These are phyloP conservation scores for Ectropis grisescens DNA, from an alignment of 1,140 invertebrate species.

Conservation along the genomic window DNA sequence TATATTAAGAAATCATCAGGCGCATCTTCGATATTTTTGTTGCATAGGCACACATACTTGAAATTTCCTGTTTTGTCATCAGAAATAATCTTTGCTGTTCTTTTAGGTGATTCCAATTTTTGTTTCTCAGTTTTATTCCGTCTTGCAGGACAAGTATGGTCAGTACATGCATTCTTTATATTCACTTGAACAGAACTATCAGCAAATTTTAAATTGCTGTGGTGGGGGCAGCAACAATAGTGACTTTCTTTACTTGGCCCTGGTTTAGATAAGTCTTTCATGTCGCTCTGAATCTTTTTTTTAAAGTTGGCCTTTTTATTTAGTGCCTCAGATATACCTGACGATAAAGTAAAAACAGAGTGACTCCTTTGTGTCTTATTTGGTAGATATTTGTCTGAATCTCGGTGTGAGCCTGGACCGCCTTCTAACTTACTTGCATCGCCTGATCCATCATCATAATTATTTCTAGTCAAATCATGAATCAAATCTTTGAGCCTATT, in stretches of 20 bases:
- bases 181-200: slow-evolving; percentile 52
- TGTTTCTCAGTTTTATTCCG: too few species aligned
- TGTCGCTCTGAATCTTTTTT: slow-evolving; percentile 22
- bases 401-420: slow-evolving; percentile 18
- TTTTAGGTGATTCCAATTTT: slow-evolving; percentile 9
- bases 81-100: slow-evolving; percentile 9
- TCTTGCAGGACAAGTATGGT: too few species aligned
- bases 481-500: slow-evolving; percentile 44
- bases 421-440: slow-evolving; percentile 53
- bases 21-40: slow-evolving; percentile 16
- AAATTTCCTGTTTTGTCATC: slow-evolving; percentile 25
- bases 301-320: slow-evolving; percentile 25
- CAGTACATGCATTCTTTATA: slow-evolving; percentile 11
- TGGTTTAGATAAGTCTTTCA: slow-evolving; percentile 16
- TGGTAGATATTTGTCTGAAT: slow-evolving; percentile 16
- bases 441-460: slow-evolving; percentile 55
- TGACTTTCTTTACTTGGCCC: slow-evolving; percentile 19
- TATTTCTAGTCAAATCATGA: slow-evolving; percentile 52
- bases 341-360: slow-evolving; percentile 57
- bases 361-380: slow-evolving; percentile 42
- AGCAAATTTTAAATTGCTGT: slow-evolving; percentile 22
- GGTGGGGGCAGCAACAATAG: slow-evolving; percentile 31
- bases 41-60: slow-evolving; percentile 52
- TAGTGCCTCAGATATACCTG: slow-evolving; percentile 31
- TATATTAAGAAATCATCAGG: slow-evolving; percentile 45